phyloP scores from a whole-genome alignment of 35 echinoderm and acorn worm genomes.

The Apostichopus parvimensis region DNA sequence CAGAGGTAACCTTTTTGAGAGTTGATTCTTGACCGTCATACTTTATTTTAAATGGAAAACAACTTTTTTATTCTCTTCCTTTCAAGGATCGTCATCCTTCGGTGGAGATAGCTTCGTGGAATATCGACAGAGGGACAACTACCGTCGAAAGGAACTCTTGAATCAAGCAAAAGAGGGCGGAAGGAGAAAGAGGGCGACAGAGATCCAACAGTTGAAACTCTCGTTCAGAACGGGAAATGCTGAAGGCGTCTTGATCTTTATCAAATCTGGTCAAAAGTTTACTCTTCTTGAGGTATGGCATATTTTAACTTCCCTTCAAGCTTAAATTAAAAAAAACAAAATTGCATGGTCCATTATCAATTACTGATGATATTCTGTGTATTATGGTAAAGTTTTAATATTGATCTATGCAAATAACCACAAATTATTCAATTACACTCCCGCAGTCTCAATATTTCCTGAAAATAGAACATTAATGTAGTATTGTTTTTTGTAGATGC shows the following conservation, averaged over 20 bases:
- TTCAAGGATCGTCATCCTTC: conserved; percentile 72
- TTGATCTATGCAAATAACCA: no score
- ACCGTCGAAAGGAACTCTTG: conserved; percentile 74
- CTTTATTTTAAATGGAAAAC: neutral
- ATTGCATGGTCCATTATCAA: no score
- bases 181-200: conserved; percentile 51
- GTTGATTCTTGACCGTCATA: no score
- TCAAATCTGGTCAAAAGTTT: conserved; percentile 67
- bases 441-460: neutral
- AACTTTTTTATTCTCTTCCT: conserved; percentile 3
- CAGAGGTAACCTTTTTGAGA: no score
- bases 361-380: no score
- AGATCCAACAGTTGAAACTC: conserved; percentile 54
- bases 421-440: neutral
- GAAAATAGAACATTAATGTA: neutral
- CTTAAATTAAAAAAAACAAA: no score
- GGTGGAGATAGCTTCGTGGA: conserved; percentile 72
- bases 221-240: conserved; percentile 68
- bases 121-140: conserved; percentile 83
- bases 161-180: conserved; percentile 70
- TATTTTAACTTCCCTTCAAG: no score
- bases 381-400: no score
- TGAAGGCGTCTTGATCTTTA: conserved; percentile 69
- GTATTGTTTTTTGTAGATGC: neutral
- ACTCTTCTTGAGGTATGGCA: conserved; percentile 80